Conservation (phyloP, 2,888 invertebrate species). For the Petrolisthes manimaculis region DNA sequence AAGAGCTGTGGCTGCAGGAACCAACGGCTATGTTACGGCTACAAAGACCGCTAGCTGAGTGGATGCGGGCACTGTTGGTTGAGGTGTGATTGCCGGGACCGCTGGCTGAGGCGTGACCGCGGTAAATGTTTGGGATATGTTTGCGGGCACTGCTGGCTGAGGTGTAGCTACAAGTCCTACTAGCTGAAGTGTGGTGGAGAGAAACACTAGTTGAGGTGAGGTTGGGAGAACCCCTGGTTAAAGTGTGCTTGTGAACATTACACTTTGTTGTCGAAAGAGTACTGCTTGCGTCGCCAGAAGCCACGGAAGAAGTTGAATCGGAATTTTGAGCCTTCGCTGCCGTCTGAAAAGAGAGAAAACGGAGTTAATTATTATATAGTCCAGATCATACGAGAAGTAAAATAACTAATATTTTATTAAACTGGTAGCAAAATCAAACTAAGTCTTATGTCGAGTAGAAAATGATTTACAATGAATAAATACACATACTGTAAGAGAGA, state of each 20-base stretch:
- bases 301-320: slow-evolving; percentile 83
- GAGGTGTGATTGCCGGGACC: background rate
- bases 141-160: background rate
- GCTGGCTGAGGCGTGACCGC: background rate
- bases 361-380: background rate
- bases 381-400: background rate
- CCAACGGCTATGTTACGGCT: no score
- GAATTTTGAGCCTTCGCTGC: slow-evolving; percentile 58
- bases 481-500: background rate
- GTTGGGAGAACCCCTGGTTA: background rate
- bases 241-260: background rate
- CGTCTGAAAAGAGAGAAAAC: slow-evolving; percentile 38
- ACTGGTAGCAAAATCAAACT: no score
- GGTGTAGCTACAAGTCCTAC: background rate
- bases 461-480: background rate
- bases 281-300: slow-evolving; percentile 89
- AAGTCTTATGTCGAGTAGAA: background rate
- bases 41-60: no score
- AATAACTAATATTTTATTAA: background rate
- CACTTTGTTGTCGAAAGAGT: slow-evolving; percentile 78
- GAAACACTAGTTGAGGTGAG: background rate
- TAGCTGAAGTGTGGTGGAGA: background rate
- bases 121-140: background rate
- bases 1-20: no score
- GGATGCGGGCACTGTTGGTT: background rate